Evolutionary conservation across 2,113 vertebrate genomes (phyloP), one percentile per base, ranked within the genome.

Genomic region (Mirza zaza): DNA sequence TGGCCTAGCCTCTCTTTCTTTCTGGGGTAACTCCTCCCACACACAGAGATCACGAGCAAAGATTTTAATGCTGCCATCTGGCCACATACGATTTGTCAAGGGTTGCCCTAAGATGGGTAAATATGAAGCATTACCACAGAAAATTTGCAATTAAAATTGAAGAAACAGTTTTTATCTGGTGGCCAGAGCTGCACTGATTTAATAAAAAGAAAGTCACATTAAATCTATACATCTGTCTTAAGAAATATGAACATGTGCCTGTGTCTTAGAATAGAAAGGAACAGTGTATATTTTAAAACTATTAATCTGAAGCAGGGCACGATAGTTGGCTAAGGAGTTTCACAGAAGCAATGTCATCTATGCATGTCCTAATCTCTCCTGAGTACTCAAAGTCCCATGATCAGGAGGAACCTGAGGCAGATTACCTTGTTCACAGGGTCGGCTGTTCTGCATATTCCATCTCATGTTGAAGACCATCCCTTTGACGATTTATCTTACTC

Each of bases 221-320:
- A 84, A 96, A 79, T 81, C 23, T 94, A 89, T 91, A 77, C 21
- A 68, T 82, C 39, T 93, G 32, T 96, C 85, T 95, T 76, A 94
- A 97, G 87, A 91, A 85, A 63, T 80, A 82, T 32, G 67, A 96
- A 39, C 36, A 50, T 39, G 50, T 65, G 34, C 34, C 67, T 48
- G 1, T 65, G 34, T 73, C 55, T 90, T 63, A 84, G 57, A 92
- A 92, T 80, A 61, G 36, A 84, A 94, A 90, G 55, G 36, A 92
- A 76, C 4, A 63, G 17, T 85, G 23, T 71, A n/a, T 89, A 71
- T 67, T 87, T 57, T 42, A 77, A 45, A 86, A 67, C 5, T 27
- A 68, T 92, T 73, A 25, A 79, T 82, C 42, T 42, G 83, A 65
- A 83, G 65, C 87, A 94, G 73, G 61, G 12, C n/a, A n/a, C 4